These are phyloP conservation scores for Schizopygopsis malacanthus DNA, from an alignment of 2,797 vertebrate species.

Conservation along the genomic window DNA sequence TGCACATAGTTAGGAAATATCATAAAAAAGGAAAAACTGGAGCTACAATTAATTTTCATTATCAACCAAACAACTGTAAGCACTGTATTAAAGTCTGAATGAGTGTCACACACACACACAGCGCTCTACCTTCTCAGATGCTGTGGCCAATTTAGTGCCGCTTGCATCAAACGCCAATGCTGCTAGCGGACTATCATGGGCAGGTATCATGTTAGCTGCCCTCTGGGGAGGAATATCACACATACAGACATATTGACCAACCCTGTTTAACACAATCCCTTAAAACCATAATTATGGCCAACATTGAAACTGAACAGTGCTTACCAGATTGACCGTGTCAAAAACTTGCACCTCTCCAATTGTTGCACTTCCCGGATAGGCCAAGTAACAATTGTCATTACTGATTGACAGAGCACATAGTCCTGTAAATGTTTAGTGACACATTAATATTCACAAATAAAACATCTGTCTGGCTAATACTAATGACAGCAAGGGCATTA, in stretches of 20 bases:
- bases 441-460: slow-evolving; percentile 8
- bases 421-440: slow-evolving; percentile 72
- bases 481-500: not conserved
- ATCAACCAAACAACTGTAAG: not conserved
- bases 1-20: no score
- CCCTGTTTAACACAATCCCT: not conserved
- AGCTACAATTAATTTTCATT: not conserved
- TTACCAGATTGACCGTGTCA: slow-evolving; percentile 97
- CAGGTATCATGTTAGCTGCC: slow-evolving; percentile 99
- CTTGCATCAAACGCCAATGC: slow-evolving; percentile 95
- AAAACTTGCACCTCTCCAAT: slow-evolving; percentile 99
- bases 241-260: not conserved
- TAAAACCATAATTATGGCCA: not conserved
- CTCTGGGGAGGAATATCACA: slow-evolving; percentile 78
- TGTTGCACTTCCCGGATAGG: slow-evolving; percentile 95
- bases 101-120: not conserved
- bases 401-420: slow-evolving; percentile 95
- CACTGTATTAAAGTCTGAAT: not conserved
- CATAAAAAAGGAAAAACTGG: not conserved
- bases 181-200: slow-evolving; percentile 96
- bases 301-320: slow-evolving; percentile 54
- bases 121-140: slow-evolving; percentile 93
- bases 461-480: not conserved
- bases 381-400: slow-evolving; percentile 98
- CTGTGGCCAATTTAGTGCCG: slow-evolving; percentile 95